phyloP scores from a whole-genome alignment of 2,797 vertebrate species.

The Coendou prehensilis region DNA sequence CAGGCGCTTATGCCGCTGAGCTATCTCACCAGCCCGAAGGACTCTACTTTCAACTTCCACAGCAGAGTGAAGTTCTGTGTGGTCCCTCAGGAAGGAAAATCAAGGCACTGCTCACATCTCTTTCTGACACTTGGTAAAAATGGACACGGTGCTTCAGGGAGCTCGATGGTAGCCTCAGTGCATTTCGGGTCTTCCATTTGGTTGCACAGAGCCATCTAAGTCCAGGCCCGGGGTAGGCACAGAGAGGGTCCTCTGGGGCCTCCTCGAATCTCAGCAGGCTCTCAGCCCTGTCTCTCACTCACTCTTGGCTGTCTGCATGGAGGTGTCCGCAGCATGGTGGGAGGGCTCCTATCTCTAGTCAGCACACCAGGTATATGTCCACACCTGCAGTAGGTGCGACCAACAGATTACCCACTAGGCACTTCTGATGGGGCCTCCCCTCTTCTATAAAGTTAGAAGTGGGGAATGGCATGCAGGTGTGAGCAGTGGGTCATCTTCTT shows the following conservation, averaged over 20 bases:
- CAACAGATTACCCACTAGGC: background rate
- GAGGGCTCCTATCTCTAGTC: background rate
- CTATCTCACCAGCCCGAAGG: too few species aligned
- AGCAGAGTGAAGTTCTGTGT: background rate
- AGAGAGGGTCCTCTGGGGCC: background rate
- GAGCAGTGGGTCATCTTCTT: accelerated
- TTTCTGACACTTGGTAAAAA: accelerated
- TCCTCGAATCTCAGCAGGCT: accelerated
- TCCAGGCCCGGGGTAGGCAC: background rate
- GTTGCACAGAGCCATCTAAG: background rate
- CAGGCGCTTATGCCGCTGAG: too few species aligned
- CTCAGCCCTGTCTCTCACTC: background rate
- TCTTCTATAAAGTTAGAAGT: accelerated
- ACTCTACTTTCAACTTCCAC: background rate
- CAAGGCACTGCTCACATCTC: background rate
- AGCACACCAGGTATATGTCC: background rate
- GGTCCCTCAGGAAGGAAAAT: background rate
- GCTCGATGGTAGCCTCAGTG: too few species aligned
- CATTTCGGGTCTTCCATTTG: too few species aligned
- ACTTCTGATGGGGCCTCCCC: too few species aligned
- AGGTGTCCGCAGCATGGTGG: accelerated
- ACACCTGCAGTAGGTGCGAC: background rate
- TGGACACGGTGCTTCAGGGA: background rate
- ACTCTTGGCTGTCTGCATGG: accelerated
- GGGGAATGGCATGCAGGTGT: accelerated